Percentiles rank a stretch among this genome's conserved stretches.
Evolutionary conservation across 2,113 vertebrate species (phyloP).

Genomic region (Poeciliopsis turrubarensis): DNA sequence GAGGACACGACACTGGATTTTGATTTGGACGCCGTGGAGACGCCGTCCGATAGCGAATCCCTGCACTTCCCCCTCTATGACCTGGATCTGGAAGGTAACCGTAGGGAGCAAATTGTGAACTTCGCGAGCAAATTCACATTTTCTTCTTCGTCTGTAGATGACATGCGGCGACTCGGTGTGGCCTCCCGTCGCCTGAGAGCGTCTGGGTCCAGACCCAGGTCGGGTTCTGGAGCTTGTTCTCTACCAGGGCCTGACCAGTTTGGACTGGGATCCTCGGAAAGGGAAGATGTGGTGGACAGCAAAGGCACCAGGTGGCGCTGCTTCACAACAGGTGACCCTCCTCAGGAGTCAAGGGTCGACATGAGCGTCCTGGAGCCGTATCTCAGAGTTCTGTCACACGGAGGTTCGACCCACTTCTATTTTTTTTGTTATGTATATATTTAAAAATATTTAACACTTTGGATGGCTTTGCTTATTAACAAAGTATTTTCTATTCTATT

Average conservation of each 20-base stretch:
- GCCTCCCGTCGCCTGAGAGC: background rate
- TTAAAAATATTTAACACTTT: too few species aligned
- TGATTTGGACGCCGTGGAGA: slow-evolving; percentile 82
- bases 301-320: slow-evolving; percentile 81
- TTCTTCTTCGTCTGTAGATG: slow-evolving; percentile 63
- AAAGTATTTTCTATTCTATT: too few species aligned
- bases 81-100: slow-evolving; percentile 82
- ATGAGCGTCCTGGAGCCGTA: slow-evolving; percentile 82
- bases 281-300: slow-evolving; percentile 75
- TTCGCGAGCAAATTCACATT: background rate
- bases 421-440: too few species aligned
- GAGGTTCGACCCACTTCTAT: slow-evolving; percentile 71
- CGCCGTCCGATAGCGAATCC: slow-evolving; percentile 82
- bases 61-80: slow-evolving; percentile 74
- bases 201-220: background rate
- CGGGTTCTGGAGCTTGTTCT: background rate
- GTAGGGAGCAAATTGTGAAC: background rate
- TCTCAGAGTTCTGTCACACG: slow-evolving; percentile 82
- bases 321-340: slow-evolving; percentile 71
- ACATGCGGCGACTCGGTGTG: slow-evolving; percentile 69
- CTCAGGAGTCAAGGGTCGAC: slow-evolving; percentile 76
- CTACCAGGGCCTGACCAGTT: slow-evolving; percentile 26
- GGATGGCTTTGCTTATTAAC: too few species aligned
- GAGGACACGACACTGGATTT: slow-evolving; percentile 69
- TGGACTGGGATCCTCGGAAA: slow-evolving; percentile 55